phyloP scores from a whole-genome alignment of 2,888 invertebrate species.

The Biston stratarius region DNA sequence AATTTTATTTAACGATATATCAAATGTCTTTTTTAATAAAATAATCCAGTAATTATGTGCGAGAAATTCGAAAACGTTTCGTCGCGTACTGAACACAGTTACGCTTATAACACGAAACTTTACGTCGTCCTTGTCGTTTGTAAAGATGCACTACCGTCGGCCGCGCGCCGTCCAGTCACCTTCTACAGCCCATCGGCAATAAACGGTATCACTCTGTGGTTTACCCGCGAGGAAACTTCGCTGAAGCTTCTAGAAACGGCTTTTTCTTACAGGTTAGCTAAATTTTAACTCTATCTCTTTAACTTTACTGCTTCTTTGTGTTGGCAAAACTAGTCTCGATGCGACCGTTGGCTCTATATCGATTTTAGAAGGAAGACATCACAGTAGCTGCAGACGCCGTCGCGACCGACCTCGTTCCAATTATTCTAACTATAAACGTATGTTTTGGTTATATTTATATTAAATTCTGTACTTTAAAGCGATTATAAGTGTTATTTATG shows the following conservation, averaged over 20 bases:
- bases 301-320: constrained; percentile 53
- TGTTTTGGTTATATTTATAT: constrained; percentile 44
- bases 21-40: too few species aligned
- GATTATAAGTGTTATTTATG: too few species aligned
- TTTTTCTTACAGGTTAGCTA: constrained; percentile 68
- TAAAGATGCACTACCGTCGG: constrained; percentile 67
- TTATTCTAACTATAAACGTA: constrained; percentile 54
- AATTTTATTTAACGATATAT: too few species aligned
- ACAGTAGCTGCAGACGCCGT: constrained; percentile 65
- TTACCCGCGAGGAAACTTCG: constrained; percentile 22
- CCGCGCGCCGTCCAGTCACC: constrained; percentile 55
- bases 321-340: constrained; percentile 43
- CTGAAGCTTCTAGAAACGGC: constrained; percentile 70
- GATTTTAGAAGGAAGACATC: constrained; percentile 78
- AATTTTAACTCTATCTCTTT: constrained; percentile 42
- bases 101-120: constrained; percentile 4
- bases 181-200: constrained; percentile 56
- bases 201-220: constrained; percentile 55
- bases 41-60: too few species aligned
- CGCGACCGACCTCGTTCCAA: constrained; percentile 76
- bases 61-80: neutral
- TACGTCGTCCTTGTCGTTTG: constrained; percentile 48
- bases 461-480: neutral
- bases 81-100: neutral
- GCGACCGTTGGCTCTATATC: constrained; percentile 68